A percentile compares a stretch with the other conserved stretches of the same genome.
phyloP scores from a whole-genome alignment of 2,113 vertebrate genomes.

The Cheirogaleus medius region DNA sequence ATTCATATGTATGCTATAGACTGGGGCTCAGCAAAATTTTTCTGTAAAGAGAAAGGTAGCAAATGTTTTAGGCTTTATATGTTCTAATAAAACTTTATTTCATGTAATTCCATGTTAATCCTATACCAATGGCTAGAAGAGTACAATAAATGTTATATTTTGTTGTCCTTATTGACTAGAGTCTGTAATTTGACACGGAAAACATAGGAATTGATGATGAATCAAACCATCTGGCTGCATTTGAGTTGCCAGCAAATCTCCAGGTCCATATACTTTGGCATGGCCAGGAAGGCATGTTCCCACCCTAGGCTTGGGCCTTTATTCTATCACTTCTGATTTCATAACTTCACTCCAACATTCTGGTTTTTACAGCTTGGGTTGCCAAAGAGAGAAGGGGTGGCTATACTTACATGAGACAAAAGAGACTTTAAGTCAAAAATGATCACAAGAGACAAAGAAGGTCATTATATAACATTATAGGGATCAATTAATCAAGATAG shows the following conservation, averaged over 20 bases:
- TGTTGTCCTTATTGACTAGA: not conserved
- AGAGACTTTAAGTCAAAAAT: not conserved
- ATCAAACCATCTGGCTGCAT: not conserved
- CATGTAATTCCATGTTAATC: not conserved
- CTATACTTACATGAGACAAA: not conserved
- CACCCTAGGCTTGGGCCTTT: not conserved
- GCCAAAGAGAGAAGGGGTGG: not conserved
- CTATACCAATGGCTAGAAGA: not conserved
- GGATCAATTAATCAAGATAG: not conserved
- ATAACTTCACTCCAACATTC: not conserved
- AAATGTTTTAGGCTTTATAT: not conserved
- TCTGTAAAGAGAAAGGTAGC: not conserved
- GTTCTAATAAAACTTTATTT: constrained; percentile 39
- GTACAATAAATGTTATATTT: not conserved
- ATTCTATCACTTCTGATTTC: not conserved
- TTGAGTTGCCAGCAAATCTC: not conserved
- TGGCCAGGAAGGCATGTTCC: too few relatives aligned
- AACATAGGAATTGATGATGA: not conserved
- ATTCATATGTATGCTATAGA: not conserved
- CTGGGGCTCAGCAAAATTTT: not conserved
- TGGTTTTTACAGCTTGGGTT: not conserved
- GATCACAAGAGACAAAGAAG: not conserved
- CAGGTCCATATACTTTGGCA: not conserved
- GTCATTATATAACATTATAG: not conserved
- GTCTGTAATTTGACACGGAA: not conserved